Percentiles rank a stretch among this genome's conserved stretches.
Conservation (phyloP, 2,797 vertebrate species). For the Chaenodraco wilsoni region DNA sequence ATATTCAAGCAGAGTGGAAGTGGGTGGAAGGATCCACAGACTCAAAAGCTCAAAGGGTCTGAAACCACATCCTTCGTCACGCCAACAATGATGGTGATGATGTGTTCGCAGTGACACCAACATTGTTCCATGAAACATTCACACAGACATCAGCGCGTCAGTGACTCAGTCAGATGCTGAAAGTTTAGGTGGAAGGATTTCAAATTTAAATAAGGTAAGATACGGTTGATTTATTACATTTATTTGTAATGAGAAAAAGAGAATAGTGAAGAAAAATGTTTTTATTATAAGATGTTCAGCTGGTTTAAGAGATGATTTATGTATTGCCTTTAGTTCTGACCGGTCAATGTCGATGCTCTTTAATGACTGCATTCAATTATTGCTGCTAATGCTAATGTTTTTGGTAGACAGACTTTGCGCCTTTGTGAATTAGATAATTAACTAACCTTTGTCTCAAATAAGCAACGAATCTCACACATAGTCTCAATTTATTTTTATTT, state of each 20-base stretch:
- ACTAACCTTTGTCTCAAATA: neutral
- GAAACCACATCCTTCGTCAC: slow-evolving; percentile 72
- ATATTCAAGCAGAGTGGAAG: slow-evolving; percentile 57
- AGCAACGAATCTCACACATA: neutral
- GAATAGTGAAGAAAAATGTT: too few relatives aligned
- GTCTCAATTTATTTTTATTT: neutral
- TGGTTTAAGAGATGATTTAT: neutral
- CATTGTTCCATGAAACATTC: slow-evolving; percentile 41
- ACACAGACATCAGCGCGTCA: slow-evolving; percentile 1
- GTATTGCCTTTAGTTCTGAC: neutral
- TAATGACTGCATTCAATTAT: neutral
- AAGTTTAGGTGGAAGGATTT: neutral
- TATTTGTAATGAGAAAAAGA: neutral
- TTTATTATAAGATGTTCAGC: neutral
- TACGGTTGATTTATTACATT: neutral
- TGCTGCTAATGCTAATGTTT: neutral
- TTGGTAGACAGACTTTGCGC: neutral
- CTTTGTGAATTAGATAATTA: neutral
- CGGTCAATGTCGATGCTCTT: neutral
- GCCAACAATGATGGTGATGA: slow-evolving; percentile 33
- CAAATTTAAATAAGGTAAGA: slow-evolving; percentile 44
- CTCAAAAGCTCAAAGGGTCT: slow-evolving; percentile 7
- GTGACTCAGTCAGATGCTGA: neutral
- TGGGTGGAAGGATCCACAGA: slow-evolving; percentile 48
- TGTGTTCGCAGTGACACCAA: slow-evolving; percentile 6